phyloP scores from a whole-genome alignment of 1,140 invertebrate genomes.

The Papilio polyxenes region DNA sequence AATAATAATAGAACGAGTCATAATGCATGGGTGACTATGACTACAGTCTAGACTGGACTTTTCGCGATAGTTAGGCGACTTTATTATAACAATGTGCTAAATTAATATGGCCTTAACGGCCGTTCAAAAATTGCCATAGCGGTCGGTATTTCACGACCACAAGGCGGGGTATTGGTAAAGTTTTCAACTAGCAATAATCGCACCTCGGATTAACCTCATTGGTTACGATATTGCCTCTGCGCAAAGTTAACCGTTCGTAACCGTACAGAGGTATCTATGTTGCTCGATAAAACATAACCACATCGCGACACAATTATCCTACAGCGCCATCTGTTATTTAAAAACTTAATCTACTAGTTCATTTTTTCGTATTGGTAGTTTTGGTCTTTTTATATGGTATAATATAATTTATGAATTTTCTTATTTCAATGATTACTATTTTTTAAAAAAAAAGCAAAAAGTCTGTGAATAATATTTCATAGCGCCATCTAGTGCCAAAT shows the following conservation, averaged over 20 bases:
- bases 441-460: not conserved
- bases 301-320: not conserved
- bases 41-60: no score
- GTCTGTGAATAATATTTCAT: not conserved
- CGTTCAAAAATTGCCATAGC: slow-evolving; percentile 54
- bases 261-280: slow-evolving; percentile 16
- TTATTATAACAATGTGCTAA: no score
- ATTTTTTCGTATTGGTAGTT: not conserved
- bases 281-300: not conserved
- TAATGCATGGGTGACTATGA: no score
- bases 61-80: no score
- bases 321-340: slow-evolving; percentile 30
- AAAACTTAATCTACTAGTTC: not conserved
- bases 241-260: slow-evolving; percentile 43
- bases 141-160: slow-evolving; percentile 51
- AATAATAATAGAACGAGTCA: no score
- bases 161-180: slow-evolving; percentile 43
- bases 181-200: slow-evolving; percentile 40
- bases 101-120: slow-evolving; percentile 46
- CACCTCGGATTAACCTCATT: slow-evolving; percentile 38
- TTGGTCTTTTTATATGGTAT: not conserved
- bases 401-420: not conserved
- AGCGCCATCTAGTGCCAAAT: not conserved
- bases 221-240: slow-evolving; percentile 49
- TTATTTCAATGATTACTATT: not conserved